These are phyloP conservation scores for Hydrolagus colliei DNA, from an alignment of 2,797 vertebrate genomes.

Conservation along the genomic window DNA sequence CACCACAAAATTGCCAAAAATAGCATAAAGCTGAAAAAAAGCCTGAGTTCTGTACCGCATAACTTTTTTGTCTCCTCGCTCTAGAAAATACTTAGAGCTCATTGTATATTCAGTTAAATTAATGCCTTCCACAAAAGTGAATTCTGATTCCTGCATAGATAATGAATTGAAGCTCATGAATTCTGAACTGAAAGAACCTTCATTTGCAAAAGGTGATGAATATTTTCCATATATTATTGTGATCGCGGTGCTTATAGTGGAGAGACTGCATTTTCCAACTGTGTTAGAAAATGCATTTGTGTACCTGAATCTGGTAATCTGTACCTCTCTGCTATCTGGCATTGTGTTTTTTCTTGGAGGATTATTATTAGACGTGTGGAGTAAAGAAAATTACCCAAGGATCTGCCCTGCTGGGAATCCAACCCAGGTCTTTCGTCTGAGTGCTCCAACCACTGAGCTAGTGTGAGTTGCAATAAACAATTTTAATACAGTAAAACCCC, in stretches of 20 bases:
- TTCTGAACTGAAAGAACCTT: conserved; percentile 19
- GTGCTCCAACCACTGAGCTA: too few species aligned
- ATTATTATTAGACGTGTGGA: too few species aligned
- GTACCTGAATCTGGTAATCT: not conserved
- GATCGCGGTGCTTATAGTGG: not conserved
- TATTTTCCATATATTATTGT: conserved; percentile 33
- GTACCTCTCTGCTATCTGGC: not conserved
- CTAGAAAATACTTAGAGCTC: not conserved
- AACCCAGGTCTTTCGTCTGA: too few species aligned
- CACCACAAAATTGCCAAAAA: not conserved
- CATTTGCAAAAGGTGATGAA: conserved; percentile 32
- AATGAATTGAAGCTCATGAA: conserved; percentile 28
- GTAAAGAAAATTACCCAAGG: too few species aligned
- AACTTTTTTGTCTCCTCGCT: not conserved
- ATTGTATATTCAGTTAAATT: conserved; percentile 17
- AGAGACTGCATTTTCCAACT: not conserved
- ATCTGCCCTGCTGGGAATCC: too few species aligned
- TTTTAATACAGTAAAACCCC: too few species aligned
- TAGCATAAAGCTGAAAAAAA: conserved; percentile 17
- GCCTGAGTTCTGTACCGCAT: not conserved
- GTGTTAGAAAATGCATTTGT: not conserved
- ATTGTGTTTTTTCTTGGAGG: too few species aligned
- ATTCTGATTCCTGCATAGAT: conserved; percentile 26
- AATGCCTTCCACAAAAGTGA: conserved; percentile 1
- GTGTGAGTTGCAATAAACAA: too few species aligned